A percentile compares a stretch with the other conserved stretches of the same genome.
Evolutionary conservation across 2,888 invertebrate species (phyloP).

Genomic region (Belgica antarctica): DNA sequence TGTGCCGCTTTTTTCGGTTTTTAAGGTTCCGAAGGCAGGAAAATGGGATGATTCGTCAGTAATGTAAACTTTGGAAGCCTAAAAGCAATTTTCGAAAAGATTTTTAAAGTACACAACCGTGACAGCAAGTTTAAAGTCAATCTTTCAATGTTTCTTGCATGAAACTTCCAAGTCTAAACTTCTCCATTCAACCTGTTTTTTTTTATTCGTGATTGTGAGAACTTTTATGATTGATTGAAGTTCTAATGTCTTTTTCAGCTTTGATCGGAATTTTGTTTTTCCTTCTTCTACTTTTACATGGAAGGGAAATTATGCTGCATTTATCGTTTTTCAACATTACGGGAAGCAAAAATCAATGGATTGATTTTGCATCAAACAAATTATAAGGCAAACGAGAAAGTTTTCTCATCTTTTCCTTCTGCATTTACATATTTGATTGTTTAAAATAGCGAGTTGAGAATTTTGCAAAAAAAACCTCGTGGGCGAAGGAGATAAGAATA

Average conservation of each 20-base stretch:
- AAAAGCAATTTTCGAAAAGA: no score
- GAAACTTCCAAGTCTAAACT: no score
- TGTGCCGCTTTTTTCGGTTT: background rate
- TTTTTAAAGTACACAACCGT: no score
- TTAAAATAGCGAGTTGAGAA: background rate
- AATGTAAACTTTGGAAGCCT: no score
- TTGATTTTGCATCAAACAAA: conserved; percentile 19
- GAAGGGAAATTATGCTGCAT: conserved; percentile 37
- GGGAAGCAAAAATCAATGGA: conserved; percentile 29
- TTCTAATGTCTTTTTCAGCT: conserved; percentile 36
- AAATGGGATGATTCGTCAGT: no score
- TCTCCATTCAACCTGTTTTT: no score
- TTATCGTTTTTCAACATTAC: conserved; percentile 28
- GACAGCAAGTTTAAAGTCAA: no score
- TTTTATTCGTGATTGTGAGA: conserved; percentile 29
- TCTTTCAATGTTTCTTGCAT: no score
- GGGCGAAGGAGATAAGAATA: background rate
- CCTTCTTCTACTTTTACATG: conserved; percentile 8
- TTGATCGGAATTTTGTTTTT: conserved; percentile 3
- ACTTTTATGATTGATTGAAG: conserved; percentile 40
- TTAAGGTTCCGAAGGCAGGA: no score
- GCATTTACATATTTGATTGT: conserved; percentile 41
- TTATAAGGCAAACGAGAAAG: conserved; percentile 1
- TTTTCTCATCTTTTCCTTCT: conserved; percentile 3
- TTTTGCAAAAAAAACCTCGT: background rate